phyloP scores from a whole-genome alignment of 2,113 vertebrate species.

The Lamprologus ornatipinnis region DNA sequence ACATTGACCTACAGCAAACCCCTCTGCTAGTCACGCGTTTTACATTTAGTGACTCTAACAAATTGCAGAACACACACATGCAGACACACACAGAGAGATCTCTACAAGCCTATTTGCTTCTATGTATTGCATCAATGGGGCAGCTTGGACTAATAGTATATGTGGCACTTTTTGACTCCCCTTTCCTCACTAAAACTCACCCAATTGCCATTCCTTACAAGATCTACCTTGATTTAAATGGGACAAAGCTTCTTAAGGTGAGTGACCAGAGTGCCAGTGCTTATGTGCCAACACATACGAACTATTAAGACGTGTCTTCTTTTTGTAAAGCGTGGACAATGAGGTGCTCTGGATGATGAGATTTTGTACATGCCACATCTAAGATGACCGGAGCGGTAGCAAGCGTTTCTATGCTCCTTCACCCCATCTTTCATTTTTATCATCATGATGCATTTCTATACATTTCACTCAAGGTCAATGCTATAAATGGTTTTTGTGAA shows the following conservation, averaged over 20 bases:
- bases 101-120: slow-evolving; percentile 3
- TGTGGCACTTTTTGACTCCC: slow-evolving; percentile 36
- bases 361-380: slow-evolving; percentile 8
- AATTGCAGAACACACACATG: not conserved
- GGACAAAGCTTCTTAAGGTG: not conserved
- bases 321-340: slow-evolving; percentile 6
- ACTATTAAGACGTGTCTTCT: not conserved
- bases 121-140: slow-evolving; percentile 21
- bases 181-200: not conserved
- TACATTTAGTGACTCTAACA: not conserved
- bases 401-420: slow-evolving; percentile 22
- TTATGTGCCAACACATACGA: slow-evolving; percentile 30
- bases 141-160: slow-evolving; percentile 41
- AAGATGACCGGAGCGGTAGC: slow-evolving; percentile 38
- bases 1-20: not conserved
- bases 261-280: slow-evolving; percentile 36
- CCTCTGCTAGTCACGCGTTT: not conserved
- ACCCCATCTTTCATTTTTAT: slow-evolving; percentile 8
- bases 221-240: slow-evolving; percentile 31
- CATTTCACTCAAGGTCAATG: slow-evolving; percentile 24
- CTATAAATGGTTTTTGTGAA: slow-evolving; percentile 35
- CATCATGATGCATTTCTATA: slow-evolving; percentile 5
- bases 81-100: not conserved
- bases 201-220: slow-evolving; percentile 9
- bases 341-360: not conserved